Evolutionary conservation across 2,797 vertebrate species (phyloP), one percentile per base, ranked within the genome.

Genomic region (Phoebastria nigripes): DNA sequence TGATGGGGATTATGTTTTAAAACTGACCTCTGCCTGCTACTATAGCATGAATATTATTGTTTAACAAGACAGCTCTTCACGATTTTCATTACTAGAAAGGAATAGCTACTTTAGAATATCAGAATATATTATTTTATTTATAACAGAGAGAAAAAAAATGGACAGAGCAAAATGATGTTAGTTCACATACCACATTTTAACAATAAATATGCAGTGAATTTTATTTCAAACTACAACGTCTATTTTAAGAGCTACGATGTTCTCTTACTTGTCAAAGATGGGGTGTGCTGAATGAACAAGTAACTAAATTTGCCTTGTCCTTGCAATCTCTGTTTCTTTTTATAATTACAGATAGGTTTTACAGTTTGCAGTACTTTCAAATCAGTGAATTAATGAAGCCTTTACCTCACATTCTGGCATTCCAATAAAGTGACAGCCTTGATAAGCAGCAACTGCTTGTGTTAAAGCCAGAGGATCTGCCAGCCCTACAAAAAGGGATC

Each of bases 401-500:
- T 87, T 97, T 98, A 99, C 99, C 99, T 99, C 99, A 95, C 99
- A 99, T 96, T 99, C 99, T 3, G 99, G 99, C 99, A 99, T 99
- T 96, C 99, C 99, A 63, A 99, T 99, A 79, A 99, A 99, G 96
- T 99, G 99, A 96, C 99, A 99, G 95, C 99, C 99, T 96, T 99
- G 99, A 97, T 99, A 99, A 82, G 99, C 97, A 42, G 99, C 98
- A 73, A 99, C 99, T 33, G 99, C 99, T 97, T 99, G 99, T 33
- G 98, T 97, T 90, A 99, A 98, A 37, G 99, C 99, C 8, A 98
- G 91, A 6, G 99, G 99, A 97, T 99, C 99, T 11, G 99, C 99
- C 96, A 99, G 71, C 78, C 99, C 99, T 99, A 95, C 46, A 79
- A 88, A 80, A 91, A 82, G 19, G 21, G 17, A 91, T 63, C 67